Conservation (phyloP, 2,113 vertebrate genomes). For the Piprites chloris region DNA sequence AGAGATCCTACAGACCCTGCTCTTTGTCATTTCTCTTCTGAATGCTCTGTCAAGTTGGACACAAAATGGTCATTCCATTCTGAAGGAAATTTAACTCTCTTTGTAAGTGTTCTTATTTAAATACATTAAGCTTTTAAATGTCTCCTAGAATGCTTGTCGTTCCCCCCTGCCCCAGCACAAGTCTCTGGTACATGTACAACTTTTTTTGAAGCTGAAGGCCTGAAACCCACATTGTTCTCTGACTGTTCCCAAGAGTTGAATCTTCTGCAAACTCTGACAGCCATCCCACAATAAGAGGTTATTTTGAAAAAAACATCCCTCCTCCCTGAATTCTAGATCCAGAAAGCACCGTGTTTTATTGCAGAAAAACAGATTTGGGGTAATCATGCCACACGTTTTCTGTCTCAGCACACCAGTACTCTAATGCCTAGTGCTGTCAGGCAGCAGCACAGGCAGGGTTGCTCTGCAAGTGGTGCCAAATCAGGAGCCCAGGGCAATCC, state of each 20-base stretch:
- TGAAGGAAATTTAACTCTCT: background rate
- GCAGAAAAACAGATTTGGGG: background rate
- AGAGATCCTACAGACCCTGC: background rate
- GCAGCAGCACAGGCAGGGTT: background rate
- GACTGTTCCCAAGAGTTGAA: background rate
- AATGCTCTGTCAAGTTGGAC: background rate
- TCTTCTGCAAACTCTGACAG: background rate
- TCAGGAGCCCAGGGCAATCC: background rate
- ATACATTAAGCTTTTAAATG: background rate
- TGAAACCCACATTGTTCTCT: background rate
- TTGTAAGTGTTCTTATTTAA: background rate
- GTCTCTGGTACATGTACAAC: rapidly evolving
- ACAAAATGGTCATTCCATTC: background rate
- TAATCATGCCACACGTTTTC: background rate
- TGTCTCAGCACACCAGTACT: background rate
- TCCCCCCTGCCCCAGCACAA: background rate
- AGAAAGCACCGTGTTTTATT: background rate
- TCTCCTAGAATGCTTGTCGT: background rate
- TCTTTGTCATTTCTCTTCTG: background rate
- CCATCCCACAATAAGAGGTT: background rate
- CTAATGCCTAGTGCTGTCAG: rapidly evolving
- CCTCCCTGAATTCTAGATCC: background rate
- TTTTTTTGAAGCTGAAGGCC: background rate
- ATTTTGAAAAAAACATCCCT: background rate
- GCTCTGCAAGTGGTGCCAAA: rapidly evolving